These are phyloP conservation scores for Notothenia coriiceps DNA, from an alignment of 2,113 vertebrate genomes.

Conservation along the genomic window DNA sequence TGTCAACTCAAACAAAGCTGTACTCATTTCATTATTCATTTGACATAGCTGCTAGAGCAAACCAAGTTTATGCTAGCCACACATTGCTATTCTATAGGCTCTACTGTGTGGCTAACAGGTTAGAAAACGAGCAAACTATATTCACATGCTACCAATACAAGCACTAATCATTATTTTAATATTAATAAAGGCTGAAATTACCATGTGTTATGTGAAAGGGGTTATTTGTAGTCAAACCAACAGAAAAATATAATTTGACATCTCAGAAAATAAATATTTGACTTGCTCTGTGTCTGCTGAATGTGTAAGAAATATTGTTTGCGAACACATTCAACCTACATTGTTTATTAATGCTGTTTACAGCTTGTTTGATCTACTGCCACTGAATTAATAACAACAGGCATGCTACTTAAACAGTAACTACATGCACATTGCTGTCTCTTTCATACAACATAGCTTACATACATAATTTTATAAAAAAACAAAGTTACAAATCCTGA, in stretches of 20 bases:
- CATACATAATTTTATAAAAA: background rate
- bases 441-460: background rate
- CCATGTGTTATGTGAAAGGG: background rate
- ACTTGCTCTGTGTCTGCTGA: background rate
- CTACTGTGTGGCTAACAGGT: background rate
- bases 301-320: background rate
- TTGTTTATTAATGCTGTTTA: background rate
- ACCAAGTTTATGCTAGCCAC: background rate
- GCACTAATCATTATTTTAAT: background rate
- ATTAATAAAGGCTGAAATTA: background rate
- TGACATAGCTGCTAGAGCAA: background rate
- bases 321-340: background rate
- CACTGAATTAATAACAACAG: background rate
- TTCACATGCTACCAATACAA: background rate
- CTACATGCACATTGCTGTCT: background rate
- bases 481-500: background rate
- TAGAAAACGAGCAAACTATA: background rate
- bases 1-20: constrained; percentile 34
- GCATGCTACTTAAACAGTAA: background rate
- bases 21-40: constrained; percentile 11
- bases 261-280: background rate
- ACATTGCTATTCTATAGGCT: background rate
- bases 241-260: background rate
- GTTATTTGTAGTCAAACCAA: background rate
- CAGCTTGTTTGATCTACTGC: background rate